Percentiles rank a stretch among this genome's conserved stretches.
Evolutionary conservation across 2,888 invertebrate species (phyloP).

Genomic region (Priocnemis perturbator): DNA sequence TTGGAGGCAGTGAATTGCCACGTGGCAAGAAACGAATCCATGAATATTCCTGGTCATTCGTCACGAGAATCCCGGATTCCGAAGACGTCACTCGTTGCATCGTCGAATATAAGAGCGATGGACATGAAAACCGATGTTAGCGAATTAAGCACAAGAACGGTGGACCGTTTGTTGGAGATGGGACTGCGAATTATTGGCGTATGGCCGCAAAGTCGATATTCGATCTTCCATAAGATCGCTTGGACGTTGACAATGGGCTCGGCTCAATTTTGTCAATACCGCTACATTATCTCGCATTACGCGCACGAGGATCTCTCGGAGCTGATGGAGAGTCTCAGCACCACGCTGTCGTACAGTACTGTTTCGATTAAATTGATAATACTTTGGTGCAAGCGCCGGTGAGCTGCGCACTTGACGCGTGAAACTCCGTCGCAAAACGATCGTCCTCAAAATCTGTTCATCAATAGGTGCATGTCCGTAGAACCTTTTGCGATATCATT

Average conservation of each 20-base stretch:
- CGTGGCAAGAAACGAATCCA: too few relatives aligned
- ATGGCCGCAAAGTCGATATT: slow-evolving; percentile 24
- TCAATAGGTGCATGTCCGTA: slow-evolving; percentile 8
- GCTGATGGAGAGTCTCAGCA: slow-evolving; percentile 19
- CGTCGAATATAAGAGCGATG: too few relatives aligned
- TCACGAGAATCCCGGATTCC: too few relatives aligned
- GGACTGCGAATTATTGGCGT: slow-evolving; percentile 28
- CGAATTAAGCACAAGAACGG: not conserved
- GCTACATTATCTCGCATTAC: slow-evolving; percentile 5
- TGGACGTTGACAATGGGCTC: slow-evolving; percentile 19
- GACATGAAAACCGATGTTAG: too few relatives aligned
- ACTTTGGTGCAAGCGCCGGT: slow-evolving; percentile 25
- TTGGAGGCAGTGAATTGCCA: too few relatives aligned
- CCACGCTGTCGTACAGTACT: slow-evolving; percentile 4
- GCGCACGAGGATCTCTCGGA: slow-evolving; percentile 9
- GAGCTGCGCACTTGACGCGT: not conserved
- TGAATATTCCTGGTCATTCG: too few relatives aligned
- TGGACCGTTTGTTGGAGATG: slow-evolving; percentile 21
- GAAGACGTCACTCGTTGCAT: too few relatives aligned
- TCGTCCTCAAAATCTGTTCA: not conserved
- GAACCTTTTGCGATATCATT: slow-evolving; percentile 13
- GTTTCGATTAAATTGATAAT: slow-evolving; percentile 20
- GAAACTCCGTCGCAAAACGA: too few relatives aligned
- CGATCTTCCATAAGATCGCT: not conserved
- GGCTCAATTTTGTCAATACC: slow-evolving; percentile 20